Base-by-base conservation (phyloP, 2,888 invertebrate genomes). In the Lithosia quadra region DNA sequence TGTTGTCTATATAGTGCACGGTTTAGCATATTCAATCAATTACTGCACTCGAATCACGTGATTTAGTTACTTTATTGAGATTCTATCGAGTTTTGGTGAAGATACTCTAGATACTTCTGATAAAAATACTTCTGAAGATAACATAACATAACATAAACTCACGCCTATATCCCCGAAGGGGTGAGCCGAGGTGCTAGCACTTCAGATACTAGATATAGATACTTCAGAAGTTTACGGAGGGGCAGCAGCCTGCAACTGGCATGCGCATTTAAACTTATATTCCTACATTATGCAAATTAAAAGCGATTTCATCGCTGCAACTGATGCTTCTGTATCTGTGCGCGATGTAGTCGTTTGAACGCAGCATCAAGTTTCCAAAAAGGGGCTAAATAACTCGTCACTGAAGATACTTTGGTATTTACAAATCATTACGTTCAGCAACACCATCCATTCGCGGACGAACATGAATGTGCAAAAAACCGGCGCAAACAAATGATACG, bases 381-480 rank as follows among this genome's bases (percentile, higher is more conserved):
- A 43, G 18, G 8, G 49, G 2, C n/a, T 49, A 49, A 49, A 49
- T 49, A 49, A 49, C n/a, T 49, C 18, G 49, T 49, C 9, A 9
- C 49, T 49, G 49, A 1, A 9, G 9, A 34, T 34, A 34, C 7
- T 9, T 18, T 43, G 18, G 66, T 65, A 67, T 72, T 73, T 69
- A 78, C 76, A 80, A 80, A 80, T 71, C 76, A 78, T 80, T 75
- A 78, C 36, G 24, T 61, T 65, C 63, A n/a, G 67, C 73, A 69
- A 68, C 57, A 58, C 69, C 69, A 67, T 78, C 18, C 43, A 57
- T 67, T 55, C 61, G 55, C 13, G 36, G 21, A 33, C 10, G 33
- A 34, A 28, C 70, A 78, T 68, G 65, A 71, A 33, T 63, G 63
- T 71, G 69, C 69, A 70, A 70, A 78, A 49, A 76, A 64, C 9